These are phyloP conservation scores for Lepidurus packardi DNA, from an alignment of 1,140 invertebrate species.

Conservation along the genomic window DNA sequence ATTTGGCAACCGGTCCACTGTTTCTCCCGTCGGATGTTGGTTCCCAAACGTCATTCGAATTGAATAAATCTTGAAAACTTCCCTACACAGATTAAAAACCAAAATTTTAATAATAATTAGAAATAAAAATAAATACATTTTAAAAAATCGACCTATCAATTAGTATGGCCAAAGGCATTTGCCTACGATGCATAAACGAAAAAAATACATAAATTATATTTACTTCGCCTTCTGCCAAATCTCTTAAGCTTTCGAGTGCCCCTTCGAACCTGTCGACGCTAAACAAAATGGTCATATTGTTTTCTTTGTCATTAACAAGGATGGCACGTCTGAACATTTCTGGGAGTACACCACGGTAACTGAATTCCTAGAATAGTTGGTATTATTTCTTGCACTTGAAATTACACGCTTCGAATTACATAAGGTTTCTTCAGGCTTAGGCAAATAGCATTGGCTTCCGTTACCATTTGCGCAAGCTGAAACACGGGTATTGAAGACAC, in stretches of 20 bases:
- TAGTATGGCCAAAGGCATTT: not conserved
- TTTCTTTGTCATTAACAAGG: not conserved
- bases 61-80: not conserved
- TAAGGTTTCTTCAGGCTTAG: conserved; percentile 13
- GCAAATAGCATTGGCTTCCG: conserved; percentile 23
- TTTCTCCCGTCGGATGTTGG: not conserved
- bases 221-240: not conserved
- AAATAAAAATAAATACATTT: too few species aligned
- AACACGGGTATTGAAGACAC: conserved; percentile 2
- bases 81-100: not conserved
- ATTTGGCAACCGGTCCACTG: not conserved
- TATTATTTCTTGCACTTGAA: not conserved
- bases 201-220: not conserved
- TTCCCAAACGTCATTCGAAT: not conserved
- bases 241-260: not conserved
- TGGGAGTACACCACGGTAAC: not conserved
- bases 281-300: not conserved
- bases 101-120: not conserved
- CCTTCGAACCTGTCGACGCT: not conserved
- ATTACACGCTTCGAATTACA: not conserved
- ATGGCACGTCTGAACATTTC: not conserved
- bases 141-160: not conserved
- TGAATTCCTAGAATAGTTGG: not conserved
- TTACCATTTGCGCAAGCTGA: conserved; percentile 19
- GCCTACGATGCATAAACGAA: not conserved